Conservation (phyloP, 1,140 invertebrate species). For the Kradibia gibbosae region DNA sequence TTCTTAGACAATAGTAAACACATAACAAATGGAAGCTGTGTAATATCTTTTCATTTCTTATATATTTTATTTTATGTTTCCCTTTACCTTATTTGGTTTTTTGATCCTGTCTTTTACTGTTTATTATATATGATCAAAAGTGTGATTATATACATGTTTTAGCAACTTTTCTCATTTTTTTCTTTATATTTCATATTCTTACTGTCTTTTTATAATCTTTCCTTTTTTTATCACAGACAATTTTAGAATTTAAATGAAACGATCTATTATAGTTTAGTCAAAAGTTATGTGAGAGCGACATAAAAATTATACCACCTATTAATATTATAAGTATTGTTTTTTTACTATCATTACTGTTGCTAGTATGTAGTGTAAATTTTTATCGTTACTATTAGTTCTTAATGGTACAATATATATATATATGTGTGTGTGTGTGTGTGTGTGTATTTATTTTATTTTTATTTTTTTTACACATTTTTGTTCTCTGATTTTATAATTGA, state of each 20-base stretch:
- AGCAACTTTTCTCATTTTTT: conserved; percentile 21
- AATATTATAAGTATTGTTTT: conserved; percentile 41
- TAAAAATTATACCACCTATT: conserved; percentile 36
- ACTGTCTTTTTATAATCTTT: conserved; percentile 21
- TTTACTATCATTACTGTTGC: conserved; percentile 37
- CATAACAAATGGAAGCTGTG: conserved; percentile 3
- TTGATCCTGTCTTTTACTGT: background rate
- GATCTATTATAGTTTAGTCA: conserved; percentile 39
- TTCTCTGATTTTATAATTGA: conserved; percentile 50
- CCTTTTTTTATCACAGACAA: conserved; percentile 6
- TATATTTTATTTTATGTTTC: background rate
- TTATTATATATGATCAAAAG: conserved; percentile 12
- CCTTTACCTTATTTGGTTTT: conserved; percentile 6
- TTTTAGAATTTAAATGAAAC: conserved; percentile 13
- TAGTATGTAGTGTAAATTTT: conserved; percentile 28
- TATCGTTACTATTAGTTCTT: conserved; percentile 40
- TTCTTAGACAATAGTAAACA: background rate
- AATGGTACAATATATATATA: conserved; percentile 20
- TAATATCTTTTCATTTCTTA: conserved; percentile 26
- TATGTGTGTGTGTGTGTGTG: no score
- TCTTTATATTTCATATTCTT: conserved; percentile 17
- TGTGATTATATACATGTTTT: background rate
- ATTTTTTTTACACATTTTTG: conserved; percentile 33
- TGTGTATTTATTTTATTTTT: conserved; percentile 45
- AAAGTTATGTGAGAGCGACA: conserved; percentile 21